These are phyloP conservation scores for Triplophysa bombifrons DNA, from an alignment of 2,797 vertebrate genomes.

Conservation along the genomic window DNA sequence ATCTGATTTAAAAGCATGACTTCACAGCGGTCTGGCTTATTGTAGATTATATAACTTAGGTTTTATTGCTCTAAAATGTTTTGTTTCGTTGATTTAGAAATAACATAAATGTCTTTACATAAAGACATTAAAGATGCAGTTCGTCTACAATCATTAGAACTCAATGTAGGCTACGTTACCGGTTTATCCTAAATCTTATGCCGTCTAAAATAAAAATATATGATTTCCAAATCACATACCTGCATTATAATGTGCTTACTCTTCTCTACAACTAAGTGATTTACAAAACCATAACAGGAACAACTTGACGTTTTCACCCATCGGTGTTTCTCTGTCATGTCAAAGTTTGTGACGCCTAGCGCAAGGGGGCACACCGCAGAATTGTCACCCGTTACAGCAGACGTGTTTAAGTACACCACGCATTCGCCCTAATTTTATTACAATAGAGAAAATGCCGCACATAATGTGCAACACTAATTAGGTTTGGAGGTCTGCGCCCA, in stretches of 20 bases:
- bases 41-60: background rate
- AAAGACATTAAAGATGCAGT: too few species aligned
- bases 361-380: conserved; percentile 65
- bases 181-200: too few species aligned
- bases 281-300: background rate
- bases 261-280: too few species aligned
- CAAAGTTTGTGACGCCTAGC: conserved; percentile 72
- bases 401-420: conserved; percentile 76
- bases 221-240: too few species aligned
- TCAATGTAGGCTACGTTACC: too few species aligned
- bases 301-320: background rate
- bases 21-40: background rate
- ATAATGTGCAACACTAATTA: conserved; percentile 97
- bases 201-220: too few species aligned
- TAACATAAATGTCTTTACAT: too few species aligned
- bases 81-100: background rate
- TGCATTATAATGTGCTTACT: background rate
- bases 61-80: background rate
- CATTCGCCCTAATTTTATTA: conserved; percentile 85
- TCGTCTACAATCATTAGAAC: too few species aligned
- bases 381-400: conserved; percentile 70
- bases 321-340: background rate
- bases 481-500: conserved; percentile 87
- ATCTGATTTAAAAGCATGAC: background rate
- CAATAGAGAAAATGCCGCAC: conserved; percentile 81